Base-by-base conservation (phyloP, 2,888 invertebrate genomes). In the Bibio marci region DNA sequence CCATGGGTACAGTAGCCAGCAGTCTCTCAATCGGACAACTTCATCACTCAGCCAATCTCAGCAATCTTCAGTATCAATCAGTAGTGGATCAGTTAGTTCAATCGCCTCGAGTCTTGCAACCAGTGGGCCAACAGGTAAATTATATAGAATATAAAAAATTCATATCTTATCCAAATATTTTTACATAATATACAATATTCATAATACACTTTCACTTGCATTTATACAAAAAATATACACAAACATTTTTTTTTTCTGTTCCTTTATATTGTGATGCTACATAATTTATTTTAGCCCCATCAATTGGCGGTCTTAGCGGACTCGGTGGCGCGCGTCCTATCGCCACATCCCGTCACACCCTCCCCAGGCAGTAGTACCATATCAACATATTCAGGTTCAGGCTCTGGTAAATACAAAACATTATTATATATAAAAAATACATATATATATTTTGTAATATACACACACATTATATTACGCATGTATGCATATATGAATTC, bases 321-420 rank as follows among this genome's bases (percentile, higher is more conserved):
- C 69, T 71, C 65, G 66, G 62, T 52, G 62, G 70, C 56, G 63
- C 67, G 64, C 56, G 70, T 64, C 69, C 70, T 62, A 64, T 69
- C 62, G 68, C 70, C 57, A 61, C 62, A 65, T 62, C 69, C 81
- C 55, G 83, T 82, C 70, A 82, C 62, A 57, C 62, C 80, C 70
- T 82, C 83, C 59, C 80, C 82, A 73, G 82, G 80, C 73, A 82
- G 75, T 69, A 77, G 81, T 67, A 80, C 81, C 54, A 80, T 81
- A 52, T 79, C 79, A 52, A 80, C 81, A 55, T 81, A 80, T 57
- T 79, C 78, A 50, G 80, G 79, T 57, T 79, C 79, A 53, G 82
- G 81, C 50, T 80, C 80, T 50, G 81, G 58, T 47, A 44, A n/a
- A n/a, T n/a, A n/a, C n/a, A n/a, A n/a, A n/a, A n/a, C n/a, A n/a